These are phyloP conservation scores for Platanista minor DNA, from an alignment of 2,113 vertebrate species.

Conservation along the genomic window DNA sequence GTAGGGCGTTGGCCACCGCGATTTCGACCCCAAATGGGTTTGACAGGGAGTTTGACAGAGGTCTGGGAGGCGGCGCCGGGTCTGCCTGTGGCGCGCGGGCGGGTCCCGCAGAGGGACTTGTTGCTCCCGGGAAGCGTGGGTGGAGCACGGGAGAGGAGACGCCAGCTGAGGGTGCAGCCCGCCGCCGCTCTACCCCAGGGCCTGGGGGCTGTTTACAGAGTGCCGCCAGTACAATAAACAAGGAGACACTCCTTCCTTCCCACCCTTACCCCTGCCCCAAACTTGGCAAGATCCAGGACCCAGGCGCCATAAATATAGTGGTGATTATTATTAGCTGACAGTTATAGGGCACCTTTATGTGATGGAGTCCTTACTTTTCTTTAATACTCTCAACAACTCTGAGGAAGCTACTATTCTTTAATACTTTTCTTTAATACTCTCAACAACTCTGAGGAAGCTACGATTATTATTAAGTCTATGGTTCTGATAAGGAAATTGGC, in stretches of 20 bases:
- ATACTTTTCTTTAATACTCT: neutral
- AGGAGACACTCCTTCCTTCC: neutral
- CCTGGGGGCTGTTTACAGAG: neutral
- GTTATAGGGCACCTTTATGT: neutral
- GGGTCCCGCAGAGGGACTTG: conserved; percentile 57
- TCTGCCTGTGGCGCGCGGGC: conserved; percentile 9
- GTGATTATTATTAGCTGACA: neutral
- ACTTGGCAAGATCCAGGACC: neutral
- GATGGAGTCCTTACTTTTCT: neutral
- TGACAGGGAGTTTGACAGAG: neutral
- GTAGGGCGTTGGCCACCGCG: neutral
- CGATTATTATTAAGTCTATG: neutral
- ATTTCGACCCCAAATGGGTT: neutral
- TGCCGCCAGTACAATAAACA: neutral
- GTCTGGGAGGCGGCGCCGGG: neutral
- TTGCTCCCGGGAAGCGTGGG: conserved; percentile 53
- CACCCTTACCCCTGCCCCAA: neutral
- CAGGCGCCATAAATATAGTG: neutral
- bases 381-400: neutral
- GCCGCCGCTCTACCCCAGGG: neutral
- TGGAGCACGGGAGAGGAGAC: neutral
- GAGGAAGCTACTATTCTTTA: neutral
- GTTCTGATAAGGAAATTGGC: neutral
- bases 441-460: neutral
- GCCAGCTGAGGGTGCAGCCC: neutral